Evolutionary conservation across 1,140 invertebrate species (phyloP), one percentile per base, ranked within the genome.

Genomic region (Camponotus pennsylvanicus): DNA sequence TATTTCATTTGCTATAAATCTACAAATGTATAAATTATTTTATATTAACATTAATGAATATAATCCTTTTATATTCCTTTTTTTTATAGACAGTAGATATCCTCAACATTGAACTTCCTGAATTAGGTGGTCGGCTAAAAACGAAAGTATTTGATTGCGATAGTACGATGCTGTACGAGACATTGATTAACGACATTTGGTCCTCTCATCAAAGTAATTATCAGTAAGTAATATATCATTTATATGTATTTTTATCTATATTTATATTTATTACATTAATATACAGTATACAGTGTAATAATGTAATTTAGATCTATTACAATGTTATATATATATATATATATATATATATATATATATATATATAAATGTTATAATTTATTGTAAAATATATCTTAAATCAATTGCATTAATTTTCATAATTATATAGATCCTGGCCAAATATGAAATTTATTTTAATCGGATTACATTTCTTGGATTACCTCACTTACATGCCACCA

Each of bases 111-210:
- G 92, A 94, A 71, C 92, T 94, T 69, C 93, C 94, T 42, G 95
- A 96, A 90, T 80, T 96, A n/a, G 95, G 95, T 59, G 94, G 95
- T 49, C 89, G 93, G 86, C 76, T 96, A 42, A 91, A 93, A 37
- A 86, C 95, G 0, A 94, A 94, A 75, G 86, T 95, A 3, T 96
- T 95, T 76, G 95, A 96, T 83, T 96, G 95, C 82, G 94, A 95
- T 76, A 93, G 90, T 57, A 88, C 89, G 63, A 90, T 94, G 34
- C 92, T 92, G 8, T 92, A 92, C 11, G 89, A 94, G 55, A 92
- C 95, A 84, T 90, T 95, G 66, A 89, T 95, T 76, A 92, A 91
- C 42, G 95, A 95, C 83, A 92, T 95, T 37, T 92, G 95, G 63
- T 92, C 94, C 32, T 94, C 94, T 1, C 95, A 95, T 82, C 94